Percentiles rank a stretch among this genome's conserved stretches.
These are phyloP conservation scores for Sitta europaea DNA, from an alignment of 2,113 vertebrate genomes.

Conservation along the genomic window DNA sequence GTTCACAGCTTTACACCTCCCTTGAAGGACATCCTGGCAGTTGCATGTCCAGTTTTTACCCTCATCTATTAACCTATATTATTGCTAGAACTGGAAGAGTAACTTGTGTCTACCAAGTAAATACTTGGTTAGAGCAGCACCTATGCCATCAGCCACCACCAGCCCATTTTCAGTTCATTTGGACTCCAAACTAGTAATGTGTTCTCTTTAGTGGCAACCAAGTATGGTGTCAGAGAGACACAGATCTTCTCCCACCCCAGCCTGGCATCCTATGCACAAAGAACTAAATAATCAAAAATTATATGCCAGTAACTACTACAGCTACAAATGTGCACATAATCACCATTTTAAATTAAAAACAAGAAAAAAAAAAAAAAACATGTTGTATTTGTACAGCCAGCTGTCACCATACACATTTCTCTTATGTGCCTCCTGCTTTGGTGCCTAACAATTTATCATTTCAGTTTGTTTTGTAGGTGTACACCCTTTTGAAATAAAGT, in stretches of 20 bases:
- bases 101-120: background rate
- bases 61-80: background rate
- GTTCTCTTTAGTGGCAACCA: background rate
- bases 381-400: background rate
- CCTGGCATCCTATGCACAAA: background rate
- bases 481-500: background rate
- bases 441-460: background rate
- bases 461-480: background rate
- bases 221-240: background rate
- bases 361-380: background rate
- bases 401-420: background rate
- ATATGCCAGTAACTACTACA: background rate
- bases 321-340: background rate
- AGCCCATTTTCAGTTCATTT: background rate
- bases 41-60: background rate
- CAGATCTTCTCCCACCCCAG: background rate
- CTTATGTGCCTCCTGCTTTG: background rate
- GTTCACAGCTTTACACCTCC: background rate
- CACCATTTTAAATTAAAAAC: background rate
- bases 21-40: background rate
- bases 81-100: background rate
- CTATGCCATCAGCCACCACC: background rate
- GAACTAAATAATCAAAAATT: background rate
- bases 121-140: background rate
- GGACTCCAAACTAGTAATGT: background rate